phyloP scores from a whole-genome alignment of 2,113 vertebrate species.

The Lophochroa leadbeateri region DNA sequence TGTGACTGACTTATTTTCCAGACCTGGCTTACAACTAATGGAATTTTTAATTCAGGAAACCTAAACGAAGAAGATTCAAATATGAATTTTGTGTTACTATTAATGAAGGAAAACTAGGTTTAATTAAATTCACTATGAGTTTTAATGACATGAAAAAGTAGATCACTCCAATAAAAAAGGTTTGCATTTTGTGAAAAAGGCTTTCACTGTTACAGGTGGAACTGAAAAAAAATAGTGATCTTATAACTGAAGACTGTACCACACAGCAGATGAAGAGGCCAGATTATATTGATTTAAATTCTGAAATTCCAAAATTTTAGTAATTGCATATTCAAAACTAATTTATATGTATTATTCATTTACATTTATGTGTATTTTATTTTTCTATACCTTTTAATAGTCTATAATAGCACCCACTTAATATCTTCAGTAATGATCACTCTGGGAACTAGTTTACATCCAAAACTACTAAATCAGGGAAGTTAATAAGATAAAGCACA shows the following conservation, averaged over 20 bases:
- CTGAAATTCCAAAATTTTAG: not conserved
- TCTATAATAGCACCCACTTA: not conserved
- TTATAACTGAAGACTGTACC: not conserved
- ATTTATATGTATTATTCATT: not conserved
- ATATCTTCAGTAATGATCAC: not conserved
- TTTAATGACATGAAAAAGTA: not conserved
- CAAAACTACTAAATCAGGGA: not conserved
- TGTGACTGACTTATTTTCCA: slow-evolving; percentile 41
- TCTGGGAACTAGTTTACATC: not conserved
- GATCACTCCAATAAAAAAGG: not conserved
- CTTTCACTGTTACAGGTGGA: rapidly evolving
- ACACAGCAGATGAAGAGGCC: not conserved
- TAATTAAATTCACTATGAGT: not conserved
- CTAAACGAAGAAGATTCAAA: not conserved
- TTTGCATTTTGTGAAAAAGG: not conserved
- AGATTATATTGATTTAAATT: not conserved
- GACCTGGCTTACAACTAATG: not conserved
- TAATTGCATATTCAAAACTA: not conserved
- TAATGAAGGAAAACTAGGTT: not conserved
- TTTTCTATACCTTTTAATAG: not conserved
- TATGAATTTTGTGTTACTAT: not conserved
- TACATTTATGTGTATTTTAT: not conserved
- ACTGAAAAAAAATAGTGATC: not conserved
- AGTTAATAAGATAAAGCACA: not conserved
- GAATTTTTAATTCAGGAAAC: slow-evolving; percentile 7